These are phyloP conservation scores for Bagarius yarrelli DNA, from an alignment of 2,113 vertebrate species.

Conservation along the genomic window DNA sequence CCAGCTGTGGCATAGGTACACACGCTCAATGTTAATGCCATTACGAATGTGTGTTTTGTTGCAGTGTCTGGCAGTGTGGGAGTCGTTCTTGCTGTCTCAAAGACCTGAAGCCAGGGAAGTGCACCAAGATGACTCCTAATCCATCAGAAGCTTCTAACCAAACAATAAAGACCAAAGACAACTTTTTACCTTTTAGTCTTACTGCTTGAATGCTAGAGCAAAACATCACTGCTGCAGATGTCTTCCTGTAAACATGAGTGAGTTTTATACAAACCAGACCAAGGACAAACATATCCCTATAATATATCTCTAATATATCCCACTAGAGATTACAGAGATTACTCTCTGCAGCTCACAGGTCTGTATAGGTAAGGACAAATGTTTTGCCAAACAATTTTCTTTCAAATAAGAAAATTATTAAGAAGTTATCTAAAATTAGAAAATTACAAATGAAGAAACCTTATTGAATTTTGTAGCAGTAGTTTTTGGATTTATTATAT, in stretches of 20 bases:
- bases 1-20: constrained; percentile 18
- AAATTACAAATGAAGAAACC: constrained; percentile 32
- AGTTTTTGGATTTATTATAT: constrained; percentile 19
- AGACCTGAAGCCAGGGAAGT: constrained; percentile 67
- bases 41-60: constrained; percentile 53
- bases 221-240: constrained; percentile 4
- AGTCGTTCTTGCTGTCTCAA: constrained; percentile 88
- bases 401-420: neutral
- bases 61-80: constrained; percentile 95
- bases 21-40: constrained; percentile 15
- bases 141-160: constrained; percentile 18
- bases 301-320: neutral
- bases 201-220: constrained; percentile 20
- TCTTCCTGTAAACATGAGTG: constrained; percentile 2
- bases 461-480: constrained; percentile 5
- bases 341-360: constrained; percentile 4
- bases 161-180: constrained; percentile 35
- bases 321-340: neutral
- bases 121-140: constrained; percentile 69
- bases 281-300: neutral
- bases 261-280: constrained; percentile 10
- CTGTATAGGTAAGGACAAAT: constrained; percentile 31
- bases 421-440: too few species aligned
- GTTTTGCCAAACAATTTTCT: neutral
- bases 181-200: constrained; percentile 20